Conservation (phyloP, 30 jellyfish, hydroid and myxozoan species). For the Pelagia noctiluca region DNA sequence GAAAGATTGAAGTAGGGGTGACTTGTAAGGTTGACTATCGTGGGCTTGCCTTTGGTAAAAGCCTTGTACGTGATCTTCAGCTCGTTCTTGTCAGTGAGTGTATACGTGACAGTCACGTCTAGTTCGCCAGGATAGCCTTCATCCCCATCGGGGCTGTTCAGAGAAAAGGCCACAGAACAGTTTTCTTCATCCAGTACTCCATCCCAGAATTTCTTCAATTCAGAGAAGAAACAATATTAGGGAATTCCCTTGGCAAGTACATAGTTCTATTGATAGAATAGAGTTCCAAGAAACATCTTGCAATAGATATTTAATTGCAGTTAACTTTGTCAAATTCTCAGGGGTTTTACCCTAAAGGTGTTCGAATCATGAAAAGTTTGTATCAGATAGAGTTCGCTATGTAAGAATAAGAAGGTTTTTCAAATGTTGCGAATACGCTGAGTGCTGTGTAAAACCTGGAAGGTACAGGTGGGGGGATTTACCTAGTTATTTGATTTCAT, state of each 20-base stretch:
- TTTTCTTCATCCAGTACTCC: conserved; percentile 36
- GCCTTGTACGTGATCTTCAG: conserved; percentile 77
- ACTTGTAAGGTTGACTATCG: conserved; percentile 85
- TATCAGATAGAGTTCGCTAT: too few relatives aligned
- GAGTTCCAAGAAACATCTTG: too few relatives aligned
- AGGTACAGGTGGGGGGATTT: too few relatives aligned
- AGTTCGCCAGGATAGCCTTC: conserved; percentile 93
- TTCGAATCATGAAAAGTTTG: too few relatives aligned
- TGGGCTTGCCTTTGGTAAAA: conserved; percentile 60
- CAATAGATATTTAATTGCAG: too few relatives aligned
- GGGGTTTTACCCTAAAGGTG: too few relatives aligned
- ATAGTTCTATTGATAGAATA: too few relatives aligned
- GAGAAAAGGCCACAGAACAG: conserved; percentile 47
- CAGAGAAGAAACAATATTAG: not conserved
- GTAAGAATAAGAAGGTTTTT: too few relatives aligned
- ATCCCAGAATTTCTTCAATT: conserved; percentile 58
- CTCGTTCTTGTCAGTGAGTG: conserved; percentile 65
- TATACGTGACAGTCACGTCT: conserved; percentile 60
- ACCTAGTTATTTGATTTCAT: too few relatives aligned
- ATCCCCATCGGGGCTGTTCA: conserved; percentile 84
- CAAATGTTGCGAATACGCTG: too few relatives aligned
- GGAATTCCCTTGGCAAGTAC: conserved; percentile 2
- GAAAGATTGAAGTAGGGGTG: conserved; percentile 95
- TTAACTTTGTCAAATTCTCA: too few relatives aligned
- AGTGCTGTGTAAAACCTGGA: too few relatives aligned